phyloP scores from a whole-genome alignment of 2,888 invertebrate genomes.

The Polymixis flavicincta region DNA sequence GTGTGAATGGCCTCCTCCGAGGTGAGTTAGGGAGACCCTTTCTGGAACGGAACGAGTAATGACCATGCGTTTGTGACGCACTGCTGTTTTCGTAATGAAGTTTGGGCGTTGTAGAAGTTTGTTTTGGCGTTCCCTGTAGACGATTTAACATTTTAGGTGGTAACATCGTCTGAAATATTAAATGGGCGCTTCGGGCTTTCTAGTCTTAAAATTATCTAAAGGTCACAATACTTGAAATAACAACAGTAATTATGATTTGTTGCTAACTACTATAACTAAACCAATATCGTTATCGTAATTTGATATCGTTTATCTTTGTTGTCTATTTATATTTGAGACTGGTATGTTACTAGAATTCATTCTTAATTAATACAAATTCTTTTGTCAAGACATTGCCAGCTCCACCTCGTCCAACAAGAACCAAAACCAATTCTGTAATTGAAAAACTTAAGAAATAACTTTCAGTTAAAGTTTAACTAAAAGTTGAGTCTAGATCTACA shows the following conservation, averaged over 20 bases:
- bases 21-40: slow-evolving; percentile 52
- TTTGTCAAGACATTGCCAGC: background rate
- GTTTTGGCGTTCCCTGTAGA: background rate
- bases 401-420: background rate
- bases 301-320: too few species aligned
- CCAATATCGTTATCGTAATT: too few species aligned
- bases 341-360: too few species aligned
- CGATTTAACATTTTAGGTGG: background rate
- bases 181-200: background rate
- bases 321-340: background rate
- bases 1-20: slow-evolving; percentile 42
- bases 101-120: slow-evolving; percentile 26
- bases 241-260: too few species aligned
- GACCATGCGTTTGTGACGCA: slow-evolving; percentile 43
- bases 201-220: background rate
- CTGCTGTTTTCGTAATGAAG: slow-evolving; percentile 37
- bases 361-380: background rate
- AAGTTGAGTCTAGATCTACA: background rate
- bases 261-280: too few species aligned
- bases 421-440: slow-evolving; percentile 5
- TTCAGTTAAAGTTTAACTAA: slow-evolving; percentile 22
- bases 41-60: slow-evolving; percentile 40
- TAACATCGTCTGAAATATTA: background rate
- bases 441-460: slow-evolving; percentile 20
- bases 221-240: background rate